Conservation (phyloP, 2,888 invertebrate species). For the Leptopilina syphax region DNA sequence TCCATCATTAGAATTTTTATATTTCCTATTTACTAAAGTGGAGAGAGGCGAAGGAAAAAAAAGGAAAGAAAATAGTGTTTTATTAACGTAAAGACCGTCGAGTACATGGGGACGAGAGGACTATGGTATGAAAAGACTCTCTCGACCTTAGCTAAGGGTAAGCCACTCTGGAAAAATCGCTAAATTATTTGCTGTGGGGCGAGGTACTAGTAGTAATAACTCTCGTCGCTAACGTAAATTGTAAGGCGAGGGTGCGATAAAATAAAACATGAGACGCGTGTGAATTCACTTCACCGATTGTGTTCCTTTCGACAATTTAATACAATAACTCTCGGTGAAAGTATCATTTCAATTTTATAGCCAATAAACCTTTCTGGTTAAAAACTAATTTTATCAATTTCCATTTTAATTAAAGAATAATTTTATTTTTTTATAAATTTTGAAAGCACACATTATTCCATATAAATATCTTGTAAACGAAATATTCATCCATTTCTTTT, state of each 20-base stretch:
- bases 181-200: slow-evolving; percentile 29
- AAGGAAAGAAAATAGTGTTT: not conserved
- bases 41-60: too few relatives aligned
- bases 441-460: not conserved
- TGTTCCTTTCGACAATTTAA: slow-evolving; percentile 1
- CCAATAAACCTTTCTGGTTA: not conserved
- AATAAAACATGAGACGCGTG: slow-evolving; percentile 27
- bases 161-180: slow-evolving; percentile 32
- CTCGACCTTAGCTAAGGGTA: slow-evolving; percentile 14
- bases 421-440: not conserved
- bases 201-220: not conserved
- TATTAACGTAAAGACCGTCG: slow-evolving; percentile 15
- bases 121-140: slow-evolving; percentile 20
- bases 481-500: not conserved
- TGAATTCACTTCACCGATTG: not conserved
- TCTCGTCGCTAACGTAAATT: slow-evolving; percentile 21
- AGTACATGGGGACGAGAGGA: not conserved
- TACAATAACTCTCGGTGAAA: not conserved
- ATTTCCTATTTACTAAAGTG: slow-evolving; percentile 9
- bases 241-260: not conserved
- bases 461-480: not conserved
- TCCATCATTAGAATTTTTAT: too few relatives aligned
- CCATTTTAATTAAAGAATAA: not conserved
- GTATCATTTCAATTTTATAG: not conserved
- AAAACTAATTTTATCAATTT: not conserved